A percentile compares a stretch with the other conserved stretches of the same genome.
Evolutionary conservation across 2,113 vertebrate genomes (phyloP).

Genomic region (Pituophis catenifer): DNA sequence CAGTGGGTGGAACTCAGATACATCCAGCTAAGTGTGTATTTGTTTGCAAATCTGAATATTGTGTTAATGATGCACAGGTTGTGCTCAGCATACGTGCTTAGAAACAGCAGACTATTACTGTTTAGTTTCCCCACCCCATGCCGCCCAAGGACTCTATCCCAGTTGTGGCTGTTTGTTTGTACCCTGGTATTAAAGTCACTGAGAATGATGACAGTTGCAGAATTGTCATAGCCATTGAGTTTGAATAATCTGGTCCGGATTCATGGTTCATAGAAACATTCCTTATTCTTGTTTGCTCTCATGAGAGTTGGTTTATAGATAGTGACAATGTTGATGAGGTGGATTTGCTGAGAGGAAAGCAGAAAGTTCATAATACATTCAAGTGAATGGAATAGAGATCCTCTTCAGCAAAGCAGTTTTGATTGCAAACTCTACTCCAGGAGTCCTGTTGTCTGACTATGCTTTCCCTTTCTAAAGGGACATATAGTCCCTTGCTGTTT

Average conservation of each 20-base stretch:
- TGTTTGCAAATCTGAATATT: neutral
- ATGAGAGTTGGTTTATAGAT: neutral
- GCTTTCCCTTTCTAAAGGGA: neutral
- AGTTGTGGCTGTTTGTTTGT: neutral
- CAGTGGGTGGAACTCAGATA: neutral
- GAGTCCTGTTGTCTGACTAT: neutral
- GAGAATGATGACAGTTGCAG: neutral
- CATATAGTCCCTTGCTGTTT: neutral
- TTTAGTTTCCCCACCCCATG: neutral
- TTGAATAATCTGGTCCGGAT: neutral
- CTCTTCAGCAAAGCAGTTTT: neutral
- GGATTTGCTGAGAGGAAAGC: neutral
- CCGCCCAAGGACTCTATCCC: neutral
- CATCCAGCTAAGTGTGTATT: neutral
- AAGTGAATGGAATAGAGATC: neutral
- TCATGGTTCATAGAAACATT: neutral
- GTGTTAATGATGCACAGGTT: neutral
- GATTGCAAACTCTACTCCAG: neutral
- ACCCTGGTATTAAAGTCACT: neutral
- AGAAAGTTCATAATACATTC: neutral
- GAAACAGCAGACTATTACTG: neutral
- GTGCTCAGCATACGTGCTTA: neutral
- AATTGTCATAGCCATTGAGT: neutral
- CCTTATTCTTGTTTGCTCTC: neutral
- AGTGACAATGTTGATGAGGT: neutral